A percentile compares a stretch with the other conserved stretches of the same genome.
phyloP scores from a whole-genome alignment of 2,113 vertebrate genomes.

The Regulus satrapa region DNA sequence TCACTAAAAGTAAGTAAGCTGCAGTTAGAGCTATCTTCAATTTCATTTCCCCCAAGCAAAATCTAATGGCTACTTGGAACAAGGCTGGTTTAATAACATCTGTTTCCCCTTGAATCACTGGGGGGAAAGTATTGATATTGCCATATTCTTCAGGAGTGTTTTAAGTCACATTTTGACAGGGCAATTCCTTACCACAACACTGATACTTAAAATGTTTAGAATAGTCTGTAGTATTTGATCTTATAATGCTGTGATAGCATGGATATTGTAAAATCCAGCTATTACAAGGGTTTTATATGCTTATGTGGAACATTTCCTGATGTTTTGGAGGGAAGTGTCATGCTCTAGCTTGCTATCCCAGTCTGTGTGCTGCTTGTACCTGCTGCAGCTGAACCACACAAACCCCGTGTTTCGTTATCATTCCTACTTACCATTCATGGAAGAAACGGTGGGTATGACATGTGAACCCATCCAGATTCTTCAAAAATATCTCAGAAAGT shows the following conservation, averaged over 20 bases:
- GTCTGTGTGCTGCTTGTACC: background rate
- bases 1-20: background rate
- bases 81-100: constrained; percentile 48
- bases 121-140: constrained; percentile 20
- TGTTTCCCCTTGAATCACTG: constrained; percentile 6
- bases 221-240: background rate
- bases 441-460: background rate
- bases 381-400: background rate
- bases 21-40: background rate
- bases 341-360: background rate
- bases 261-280: background rate
- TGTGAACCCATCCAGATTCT: background rate
- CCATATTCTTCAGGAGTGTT: constrained; percentile 3
- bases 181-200: background rate
- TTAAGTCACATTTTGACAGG: constrained; percentile 36
- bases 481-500: background rate
- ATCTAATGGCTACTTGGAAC: background rate
- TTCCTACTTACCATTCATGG: background rate
- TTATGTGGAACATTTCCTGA: background rate
- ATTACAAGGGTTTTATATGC: background rate
- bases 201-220: background rate
- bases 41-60: background rate
- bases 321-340: background rate
- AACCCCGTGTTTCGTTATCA: background rate
- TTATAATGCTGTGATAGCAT: background rate